phyloP scores from a whole-genome alignment of 2,113 vertebrate species.

The Gallinago media region DNA sequence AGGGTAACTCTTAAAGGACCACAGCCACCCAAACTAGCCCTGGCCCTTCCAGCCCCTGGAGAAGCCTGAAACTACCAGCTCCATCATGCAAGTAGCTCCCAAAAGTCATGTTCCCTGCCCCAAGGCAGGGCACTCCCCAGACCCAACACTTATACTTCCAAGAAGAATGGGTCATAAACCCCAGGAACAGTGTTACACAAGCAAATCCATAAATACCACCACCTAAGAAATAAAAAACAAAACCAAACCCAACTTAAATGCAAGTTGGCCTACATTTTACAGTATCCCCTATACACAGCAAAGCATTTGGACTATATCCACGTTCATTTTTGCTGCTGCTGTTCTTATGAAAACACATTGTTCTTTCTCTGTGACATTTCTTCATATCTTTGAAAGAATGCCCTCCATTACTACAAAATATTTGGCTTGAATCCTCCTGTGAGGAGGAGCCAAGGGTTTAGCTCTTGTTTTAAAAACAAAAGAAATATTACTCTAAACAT shows the following conservation, averaged over 20 bases:
- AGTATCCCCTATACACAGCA: neutral
- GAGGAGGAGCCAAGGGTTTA: neutral
- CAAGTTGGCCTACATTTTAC: neutral
- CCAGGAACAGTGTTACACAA: neutral
- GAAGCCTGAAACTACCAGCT: neutral
- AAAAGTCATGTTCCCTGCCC: neutral
- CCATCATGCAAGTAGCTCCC: neutral
- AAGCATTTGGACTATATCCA: neutral
- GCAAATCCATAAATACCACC: neutral
- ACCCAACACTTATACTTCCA: neutral
- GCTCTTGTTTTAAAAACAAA: conserved; percentile 9
- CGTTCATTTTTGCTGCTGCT: neutral
- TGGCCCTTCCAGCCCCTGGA: neutral
- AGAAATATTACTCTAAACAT: conserved; percentile 6
- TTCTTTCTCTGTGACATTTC: neutral
- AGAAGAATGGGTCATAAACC: neutral
- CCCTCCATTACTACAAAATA: neutral
- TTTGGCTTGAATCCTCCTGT: conserved; percentile 1
- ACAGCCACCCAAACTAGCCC: neutral
- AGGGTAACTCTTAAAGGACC: neutral
- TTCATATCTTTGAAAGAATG: conserved; percentile 9
- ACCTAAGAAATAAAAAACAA: neutral
- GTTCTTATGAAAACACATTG: neutral
- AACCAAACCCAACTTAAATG: neutral
- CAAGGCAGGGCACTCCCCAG: rapidly evolving